Percentiles rank a stretch among this genome's conserved stretches.
These are phyloP conservation scores for Nymphalis c-album DNA, from an alignment of 2,888 invertebrate genomes.

Conservation along the genomic window DNA sequence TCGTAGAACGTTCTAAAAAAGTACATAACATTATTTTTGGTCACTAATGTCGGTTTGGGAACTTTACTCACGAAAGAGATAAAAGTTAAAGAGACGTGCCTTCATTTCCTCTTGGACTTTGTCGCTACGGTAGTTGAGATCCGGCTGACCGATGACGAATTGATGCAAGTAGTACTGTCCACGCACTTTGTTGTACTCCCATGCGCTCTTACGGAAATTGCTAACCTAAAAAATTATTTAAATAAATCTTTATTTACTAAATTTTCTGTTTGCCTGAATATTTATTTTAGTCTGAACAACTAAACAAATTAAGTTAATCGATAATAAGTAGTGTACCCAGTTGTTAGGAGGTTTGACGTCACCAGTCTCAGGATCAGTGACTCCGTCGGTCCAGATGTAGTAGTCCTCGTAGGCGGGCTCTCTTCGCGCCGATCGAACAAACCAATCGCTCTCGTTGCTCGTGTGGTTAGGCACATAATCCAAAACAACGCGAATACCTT, in stretches of 20 bases:
- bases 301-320: background rate
- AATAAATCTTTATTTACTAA: background rate
- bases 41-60: too few relatives aligned
- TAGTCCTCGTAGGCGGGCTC: constrained; percentile 84
- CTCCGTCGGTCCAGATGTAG: constrained; percentile 85
- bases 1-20: constrained; percentile 81
- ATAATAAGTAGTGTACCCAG: constrained; percentile 79
- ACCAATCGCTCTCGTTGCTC: constrained; percentile 91
- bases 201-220: constrained; percentile 85
- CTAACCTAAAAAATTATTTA: constrained; percentile 52
- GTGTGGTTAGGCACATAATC: constrained; percentile 89
- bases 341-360: constrained; percentile 84
- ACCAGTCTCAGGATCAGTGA: constrained; percentile 53
- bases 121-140: constrained; percentile 86
- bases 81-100: constrained; percentile 48
- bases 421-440: constrained; percentile 83
- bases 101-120: constrained; percentile 80
- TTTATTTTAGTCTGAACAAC: background rate
- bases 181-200: constrained; percentile 84
- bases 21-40: too few relatives aligned
- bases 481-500: constrained; percentile 79
- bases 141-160: constrained; percentile 86
- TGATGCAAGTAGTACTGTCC: constrained; percentile 87
- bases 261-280: background rate
- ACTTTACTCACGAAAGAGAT: too few relatives aligned